Base-by-base conservation (phyloP, 2,113 vertebrate genomes). In the Zootoca vivipara region DNA sequence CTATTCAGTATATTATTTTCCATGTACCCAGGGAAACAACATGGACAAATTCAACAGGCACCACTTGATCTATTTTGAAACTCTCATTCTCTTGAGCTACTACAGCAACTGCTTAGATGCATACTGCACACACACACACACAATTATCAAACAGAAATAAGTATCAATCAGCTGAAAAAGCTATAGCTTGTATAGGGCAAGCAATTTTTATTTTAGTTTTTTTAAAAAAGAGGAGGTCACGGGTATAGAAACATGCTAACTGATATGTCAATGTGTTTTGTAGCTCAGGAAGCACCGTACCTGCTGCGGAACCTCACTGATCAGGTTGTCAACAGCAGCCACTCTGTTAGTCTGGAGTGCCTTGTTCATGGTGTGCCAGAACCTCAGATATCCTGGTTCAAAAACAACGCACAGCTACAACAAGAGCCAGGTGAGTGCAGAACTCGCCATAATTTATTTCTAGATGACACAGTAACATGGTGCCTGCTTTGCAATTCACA, bases 311-410 rank as follows among this genome's bases (percentile, higher is more conserved):
- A 98, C 91, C 97, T 99, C 85, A 97, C 28, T 3, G 97, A 98
- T 80, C 97, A 97, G 88, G 97, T 94, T 0, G 98, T 99, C 81
- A 98, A 98, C 67, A 83, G 97, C 83, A 98, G 98, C 95, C 97
- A 97, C 90, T 98, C 98, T 0, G 96, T 98, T 83, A 97, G 95
- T 10, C 93, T 99, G 42, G 96, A 95, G 89, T 99, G 99, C 91
- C 96, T 92, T 4, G 97, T 95, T 89, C 91, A 64, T 13, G 98
- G 99, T 2, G 91, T 98, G 82, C 98, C 99, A 0, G 94, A 95
- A n/a, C 99, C 98, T 9, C 95, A 95, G 62, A 94, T 99, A 95
- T 97, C 97, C 77, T 99, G 99, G 99, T 98, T 98, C 96, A 99
- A 98, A 97, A 97, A 99, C 88, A 95, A 97, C 75, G 96, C 91